phyloP scores from a whole-genome alignment of 2,113 vertebrate genomes.

The Triplophysa siluroides region DNA sequence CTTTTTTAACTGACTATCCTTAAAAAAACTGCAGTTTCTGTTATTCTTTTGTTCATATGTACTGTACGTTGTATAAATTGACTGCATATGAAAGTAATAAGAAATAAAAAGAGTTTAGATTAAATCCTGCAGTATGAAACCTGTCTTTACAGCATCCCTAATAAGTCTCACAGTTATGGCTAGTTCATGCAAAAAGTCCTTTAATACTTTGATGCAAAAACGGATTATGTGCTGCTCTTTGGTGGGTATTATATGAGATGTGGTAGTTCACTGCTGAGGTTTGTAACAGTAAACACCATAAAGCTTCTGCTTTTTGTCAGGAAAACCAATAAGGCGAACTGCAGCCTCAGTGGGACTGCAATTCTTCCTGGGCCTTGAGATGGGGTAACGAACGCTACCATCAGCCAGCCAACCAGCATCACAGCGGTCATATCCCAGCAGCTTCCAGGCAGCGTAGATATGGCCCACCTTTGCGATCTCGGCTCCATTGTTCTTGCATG shows the following conservation, averaged over 20 bases:
- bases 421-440: constrained; percentile 89
- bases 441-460: constrained; percentile 92
- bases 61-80: neutral
- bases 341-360: constrained; percentile 93
- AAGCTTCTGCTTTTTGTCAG: constrained; percentile 87
- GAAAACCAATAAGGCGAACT: constrained; percentile 88
- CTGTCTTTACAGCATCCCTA: constrained; percentile 66
- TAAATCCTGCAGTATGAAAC: constrained; percentile 60
- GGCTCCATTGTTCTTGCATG: constrained; percentile 81
- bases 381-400: constrained; percentile 94
- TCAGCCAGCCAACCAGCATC: constrained; percentile 95
- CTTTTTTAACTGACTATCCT: neutral
- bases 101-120: constrained; percentile 18
- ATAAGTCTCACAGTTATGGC: constrained; percentile 85
- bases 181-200: constrained; percentile 74
- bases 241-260: constrained; percentile 55
- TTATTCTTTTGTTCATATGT: neutral
- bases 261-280: constrained; percentile 73
- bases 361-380: constrained; percentile 87
- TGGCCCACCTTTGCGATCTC: constrained; percentile 94
- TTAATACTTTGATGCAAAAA: constrained; percentile 55
- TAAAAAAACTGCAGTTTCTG: neutral
- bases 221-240: constrained; percentile 65
- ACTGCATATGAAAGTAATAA: constrained; percentile 23
- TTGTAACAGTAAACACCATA: constrained; percentile 94